Base-by-base conservation (phyloP, 2,888 invertebrate genomes). In the Chalcosyrphus nemorum region DNA sequence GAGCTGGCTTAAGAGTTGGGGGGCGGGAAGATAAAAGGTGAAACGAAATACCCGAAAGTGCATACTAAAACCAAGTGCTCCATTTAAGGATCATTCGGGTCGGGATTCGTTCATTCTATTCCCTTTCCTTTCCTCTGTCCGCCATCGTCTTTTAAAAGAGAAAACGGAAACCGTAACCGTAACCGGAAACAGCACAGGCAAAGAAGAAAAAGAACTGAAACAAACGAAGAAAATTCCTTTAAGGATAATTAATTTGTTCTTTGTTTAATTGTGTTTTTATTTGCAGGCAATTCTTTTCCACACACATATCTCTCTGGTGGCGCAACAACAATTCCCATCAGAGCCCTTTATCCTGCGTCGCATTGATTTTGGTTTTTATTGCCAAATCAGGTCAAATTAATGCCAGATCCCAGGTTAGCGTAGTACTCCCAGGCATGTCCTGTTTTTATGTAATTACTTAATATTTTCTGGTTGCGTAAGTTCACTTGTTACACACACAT, bases 171-270 rank as follows among this genome's bases (percentile, higher is more conserved):
- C 71, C 76, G 27, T 68, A 77, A 68, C 72, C 41, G 77, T 68
- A 77, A 68, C 72, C 41, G 77, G 77, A 68, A 59, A 11, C 24
- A 29, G 15, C 19, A 66, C 17, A 29, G 17, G 7, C 38, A 27
- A 27, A 27, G 4, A 27, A 56, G 24, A 50, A 24, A 43, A 52
- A 9, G 52, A 35, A 66, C 38, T 41, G 47, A 47, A 57, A 32
- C 41, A 65, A 63, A 57, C 21, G 41, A 41, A 35, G 41, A 63
- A 72, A 72, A 72, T 77, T 82, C 77, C 63, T 82, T 77, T 59
- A 82, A 82, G 82, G 72, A 77, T 82, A 82, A 82, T 82, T 82
- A 77, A 82, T 82, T 82, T 77, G 82, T 82, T 77, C 77, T 68
- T 68, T 68, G 61, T 77, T 82, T 82, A 82, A 82, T 82, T 82